These are phyloP conservation scores for Megalopta genalis DNA, from an alignment of 1,140 invertebrate genomes.

Conservation along the genomic window DNA sequence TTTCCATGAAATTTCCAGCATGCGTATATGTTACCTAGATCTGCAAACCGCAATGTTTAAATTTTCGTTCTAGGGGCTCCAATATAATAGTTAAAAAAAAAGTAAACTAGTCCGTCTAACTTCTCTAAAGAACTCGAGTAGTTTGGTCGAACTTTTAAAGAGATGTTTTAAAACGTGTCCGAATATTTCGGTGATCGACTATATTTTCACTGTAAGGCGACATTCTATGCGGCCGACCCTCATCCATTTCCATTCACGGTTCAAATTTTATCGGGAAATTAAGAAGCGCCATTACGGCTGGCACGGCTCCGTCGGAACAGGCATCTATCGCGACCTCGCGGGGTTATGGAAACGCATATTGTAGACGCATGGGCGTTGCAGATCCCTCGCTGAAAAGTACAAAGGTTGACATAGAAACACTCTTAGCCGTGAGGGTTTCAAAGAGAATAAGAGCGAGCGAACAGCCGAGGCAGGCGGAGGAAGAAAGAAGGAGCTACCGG, in stretches of 20 bases:
- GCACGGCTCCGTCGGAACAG: constrained; percentile 35
- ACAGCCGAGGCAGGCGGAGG: neutral
- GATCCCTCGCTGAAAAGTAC: constrained; percentile 73
- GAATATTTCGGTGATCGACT: no score
- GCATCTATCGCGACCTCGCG: constrained; percentile 38
- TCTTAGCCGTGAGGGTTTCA: constrained; percentile 64
- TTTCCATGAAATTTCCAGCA: no score
- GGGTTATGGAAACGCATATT: constrained; percentile 63
- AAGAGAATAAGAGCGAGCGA: constrained; percentile 51
- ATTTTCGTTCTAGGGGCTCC: no score
- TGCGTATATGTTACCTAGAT: no score
- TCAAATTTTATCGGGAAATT: constrained; percentile 55
- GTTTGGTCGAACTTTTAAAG: no score
- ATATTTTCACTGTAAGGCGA: no score
- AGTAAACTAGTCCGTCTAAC: no score
- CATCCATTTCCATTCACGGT: neutral
- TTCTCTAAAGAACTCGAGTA: no score
- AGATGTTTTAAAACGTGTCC: no score
- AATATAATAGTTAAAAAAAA: no score
- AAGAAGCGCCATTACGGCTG: constrained; percentile 60
- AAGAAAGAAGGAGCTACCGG: neutral
- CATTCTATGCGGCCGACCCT: constrained; percentile 12
- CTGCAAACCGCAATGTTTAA: no score
- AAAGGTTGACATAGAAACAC: constrained; percentile 75
- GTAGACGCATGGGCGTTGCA: constrained; percentile 69